Base-by-base conservation (phyloP, 2,113 vertebrate species). In the Engraulis encrasicolus region DNA sequence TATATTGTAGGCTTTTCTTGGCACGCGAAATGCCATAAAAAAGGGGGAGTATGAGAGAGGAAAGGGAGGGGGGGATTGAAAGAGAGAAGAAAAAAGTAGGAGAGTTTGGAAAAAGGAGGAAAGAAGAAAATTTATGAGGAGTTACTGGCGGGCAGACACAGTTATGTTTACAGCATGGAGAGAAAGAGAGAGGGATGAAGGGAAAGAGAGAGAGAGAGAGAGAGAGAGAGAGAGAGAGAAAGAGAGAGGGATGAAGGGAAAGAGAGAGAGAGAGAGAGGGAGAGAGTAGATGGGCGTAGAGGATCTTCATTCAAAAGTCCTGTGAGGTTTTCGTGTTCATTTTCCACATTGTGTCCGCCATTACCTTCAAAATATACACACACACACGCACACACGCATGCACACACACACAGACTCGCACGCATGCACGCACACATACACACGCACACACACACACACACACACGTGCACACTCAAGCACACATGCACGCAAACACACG, bases 121-220 rank as follows among this genome's bases (percentile, higher is more conserved):
- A 82, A 82, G 19, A 48, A 80, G 81, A 81, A 86, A 86, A 89
- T 89, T 89, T 86, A 88, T 90, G 88, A 89, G 74, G 82, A 88
- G 85, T 91, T 77, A 83, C 66, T 88, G 89, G 83, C 89, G 86
- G 85, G 85, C 89, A 87, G 45, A 38, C 52, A 54, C n/a, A 23
- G 23, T 23, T 78, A 52, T 80, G 83, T 81, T 82, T 82, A 52
- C 54, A 79, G 80, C 80, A 84, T 58, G 66, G 66, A 71, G 61
- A 71, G 27, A 12, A n/a, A n/a, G n/a, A n/a, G n/a, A n/a, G n/a
- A n/a, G n/a, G n/a, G n/a, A n/a, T n/a, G 31, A 27, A 66, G 58
- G 31, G 58, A 66, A 11, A 66, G 58, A 27, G 20, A 23, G 19
- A 61, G 19, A 23, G 54, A 23, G 3, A 61, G 54, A 61, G n/a